Evolutionary conservation across 2,888 invertebrate genomes (phyloP), one percentile per base, ranked within the genome.

Genomic region (Biston stratarius): DNA sequence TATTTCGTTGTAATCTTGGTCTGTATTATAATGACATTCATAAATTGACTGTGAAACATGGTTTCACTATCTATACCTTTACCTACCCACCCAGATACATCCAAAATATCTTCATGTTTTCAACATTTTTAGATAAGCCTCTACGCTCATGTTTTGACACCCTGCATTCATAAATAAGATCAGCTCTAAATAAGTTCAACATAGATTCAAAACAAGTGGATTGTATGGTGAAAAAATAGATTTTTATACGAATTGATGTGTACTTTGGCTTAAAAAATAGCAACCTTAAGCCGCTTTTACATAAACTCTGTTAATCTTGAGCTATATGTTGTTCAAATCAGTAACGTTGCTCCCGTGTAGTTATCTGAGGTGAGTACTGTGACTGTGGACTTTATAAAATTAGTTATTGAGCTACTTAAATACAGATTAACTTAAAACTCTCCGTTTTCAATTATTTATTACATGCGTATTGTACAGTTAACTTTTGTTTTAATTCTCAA

Each of bases 131-230:
- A 67, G 45, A 55, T 57, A 66, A 66, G 61, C 66, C 47, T 62
- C 48, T 34, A 61, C 62, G 15, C 48, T 59, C 55, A 51, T 63
- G 67, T 67, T 67, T 67, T 67, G 67, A 67, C 67, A 59, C 49
- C 59, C 33, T 59, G 49, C 53, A 63, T 45, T 42, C 67, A 63
- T 67, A 67, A 67, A 67, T 63, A 60, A 67, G 38, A 53, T 15
- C 38, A 51, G 52, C 44, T 59, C 44, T 60, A 59, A 55, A 63
- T 67, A 53, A 45, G 49, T 55, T 33, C 42, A 67, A 59, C 14
- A 49, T 40, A 51, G 55, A 67, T 67, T 67, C 55, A 55, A 62
- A 67, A 59, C 53, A 60, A 67, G 67, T 59, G 36, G 47, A 53
- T 49, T 11, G 45, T 45, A 40, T 7, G 15, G 49, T 59, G 47